Percentiles rank a stretch among this genome's conserved stretches.
These are phyloP conservation scores for Drosophila teissieri DNA, from an alignment of 1,140 invertebrate genomes.

Conservation along the genomic window DNA sequence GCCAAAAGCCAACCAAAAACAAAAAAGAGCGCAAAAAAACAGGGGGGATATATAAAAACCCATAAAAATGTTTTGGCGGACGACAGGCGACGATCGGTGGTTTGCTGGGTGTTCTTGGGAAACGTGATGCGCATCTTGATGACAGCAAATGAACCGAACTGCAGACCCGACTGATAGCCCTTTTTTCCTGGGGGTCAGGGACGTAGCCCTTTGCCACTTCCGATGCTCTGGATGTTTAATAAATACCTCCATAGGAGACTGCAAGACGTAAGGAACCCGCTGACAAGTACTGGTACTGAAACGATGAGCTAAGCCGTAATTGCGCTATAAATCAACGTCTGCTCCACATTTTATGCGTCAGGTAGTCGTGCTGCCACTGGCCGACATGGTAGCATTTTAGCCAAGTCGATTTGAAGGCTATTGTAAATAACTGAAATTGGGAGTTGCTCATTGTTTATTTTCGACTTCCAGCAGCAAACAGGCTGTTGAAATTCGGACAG, in stretches of 20 bases:
- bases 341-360: slow-evolving; percentile 70
- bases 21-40: slow-evolving; percentile 2
- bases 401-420: slow-evolving; percentile 41
- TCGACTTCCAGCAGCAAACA: slow-evolving; percentile 7
- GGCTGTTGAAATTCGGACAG: slow-evolving; percentile 21
- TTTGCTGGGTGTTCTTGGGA: slow-evolving; percentile 40
- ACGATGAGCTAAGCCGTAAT: slow-evolving; percentile 57
- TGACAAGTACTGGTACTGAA: slow-evolving; percentile 23
- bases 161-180: slow-evolving; percentile 25
- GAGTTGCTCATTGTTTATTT: slow-evolving; percentile 31
- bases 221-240: background rate
- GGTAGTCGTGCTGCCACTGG: slow-evolving; percentile 25
- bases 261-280: slow-evolving; percentile 8
- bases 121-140: slow-evolving; percentile 56
- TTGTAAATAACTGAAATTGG: slow-evolving; percentile 56
- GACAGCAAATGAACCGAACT: slow-evolving; percentile 42
- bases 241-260: slow-evolving; percentile 1
- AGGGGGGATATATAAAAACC: slow-evolving; percentile 39
- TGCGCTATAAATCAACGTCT: slow-evolving; percentile 78
- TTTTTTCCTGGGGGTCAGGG: slow-evolving; percentile 24
- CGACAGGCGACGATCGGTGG: slow-evolving; percentile 53
- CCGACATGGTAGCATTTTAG: slow-evolving; percentile 40
- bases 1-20: slow-evolving; percentile 38
- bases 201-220: slow-evolving; percentile 9
- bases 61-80: slow-evolving; percentile 79